phyloP scores from a whole-genome alignment of 2,888 invertebrate species.

The Drosophila recens region DNA sequence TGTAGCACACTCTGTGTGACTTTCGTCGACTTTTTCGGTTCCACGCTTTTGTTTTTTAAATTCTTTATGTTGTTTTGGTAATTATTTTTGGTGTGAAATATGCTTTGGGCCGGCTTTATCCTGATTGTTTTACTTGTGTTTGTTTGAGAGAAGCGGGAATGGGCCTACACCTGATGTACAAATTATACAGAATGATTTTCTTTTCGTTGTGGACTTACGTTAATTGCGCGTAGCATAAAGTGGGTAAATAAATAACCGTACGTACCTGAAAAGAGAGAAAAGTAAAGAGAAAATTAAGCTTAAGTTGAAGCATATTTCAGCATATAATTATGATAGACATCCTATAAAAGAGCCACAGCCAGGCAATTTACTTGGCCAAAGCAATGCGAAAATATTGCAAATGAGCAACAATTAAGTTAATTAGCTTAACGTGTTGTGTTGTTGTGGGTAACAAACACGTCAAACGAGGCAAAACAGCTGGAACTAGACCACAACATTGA shows the following conservation, averaged over 20 bases:
- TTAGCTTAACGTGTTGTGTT: constrained; percentile 28
- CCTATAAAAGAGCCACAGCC: constrained; percentile 16
- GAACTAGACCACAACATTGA: constrained; percentile 18
- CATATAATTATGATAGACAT: constrained; percentile 26
- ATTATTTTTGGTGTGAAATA: constrained; percentile 69
- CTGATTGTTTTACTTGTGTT: constrained; percentile 54
- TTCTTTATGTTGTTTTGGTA: constrained; percentile 55
- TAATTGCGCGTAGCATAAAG: constrained; percentile 34
- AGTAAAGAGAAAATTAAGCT: constrained; percentile 11
- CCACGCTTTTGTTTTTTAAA: constrained; percentile 9
- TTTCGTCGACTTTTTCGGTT: constrained; percentile 23
- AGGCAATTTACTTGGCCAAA: constrained; percentile 15
- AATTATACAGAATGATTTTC: constrained; percentile 20
- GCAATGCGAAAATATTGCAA: constrained; percentile 50
- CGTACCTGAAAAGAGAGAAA: constrained; percentile 56
- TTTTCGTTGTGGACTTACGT: constrained; percentile 43
- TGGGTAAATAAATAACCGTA: constrained; percentile 21
- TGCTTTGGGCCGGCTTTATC: constrained; percentile 56
- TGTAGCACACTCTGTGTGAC: constrained; percentile 40
- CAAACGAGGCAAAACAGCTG: constrained; percentile 7
- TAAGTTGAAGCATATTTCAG: constrained; percentile 8
- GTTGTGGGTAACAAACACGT: not conserved
- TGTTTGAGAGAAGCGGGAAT: not conserved
- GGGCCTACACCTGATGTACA: constrained; percentile 36
- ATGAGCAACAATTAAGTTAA: constrained; percentile 67